Percentiles rank a stretch among this genome's conserved stretches.
Evolutionary conservation across 2,113 vertebrate species (phyloP).

Genomic region (Ivindomyrus marchei): DNA sequence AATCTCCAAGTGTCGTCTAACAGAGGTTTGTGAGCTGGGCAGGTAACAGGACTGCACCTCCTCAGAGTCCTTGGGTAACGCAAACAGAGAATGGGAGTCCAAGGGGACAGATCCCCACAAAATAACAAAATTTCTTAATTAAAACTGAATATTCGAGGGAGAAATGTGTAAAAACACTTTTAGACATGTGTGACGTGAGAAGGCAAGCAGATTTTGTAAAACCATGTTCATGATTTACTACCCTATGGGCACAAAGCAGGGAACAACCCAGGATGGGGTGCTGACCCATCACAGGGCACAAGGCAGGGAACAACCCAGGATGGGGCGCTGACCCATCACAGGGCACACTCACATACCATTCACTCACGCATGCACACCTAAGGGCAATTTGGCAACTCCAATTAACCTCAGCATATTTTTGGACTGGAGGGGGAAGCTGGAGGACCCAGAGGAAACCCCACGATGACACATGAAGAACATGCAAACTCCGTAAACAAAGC

Average conservation of each 20-base stretch:
- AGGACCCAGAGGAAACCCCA: background rate
- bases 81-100: background rate
- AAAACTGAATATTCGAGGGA: background rate
- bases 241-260: background rate
- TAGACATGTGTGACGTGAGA: background rate
- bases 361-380: background rate
- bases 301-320: background rate
- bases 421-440: background rate
- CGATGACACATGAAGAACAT: background rate
- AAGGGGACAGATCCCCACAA: background rate
- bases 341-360: background rate
- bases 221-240: background rate
- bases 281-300: background rate
- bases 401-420: background rate
- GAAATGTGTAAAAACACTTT: background rate
- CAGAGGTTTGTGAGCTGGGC: background rate
- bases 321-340: background rate
- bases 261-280: background rate
- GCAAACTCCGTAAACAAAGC: background rate
- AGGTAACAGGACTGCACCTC: background rate
- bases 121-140: background rate
- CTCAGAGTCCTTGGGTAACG: background rate
- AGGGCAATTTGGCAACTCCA: background rate
- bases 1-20: background rate
- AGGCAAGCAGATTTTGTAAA: background rate